phyloP scores from a whole-genome alignment of 1,140 invertebrate genomes.

The Prorops nasuta region DNA sequence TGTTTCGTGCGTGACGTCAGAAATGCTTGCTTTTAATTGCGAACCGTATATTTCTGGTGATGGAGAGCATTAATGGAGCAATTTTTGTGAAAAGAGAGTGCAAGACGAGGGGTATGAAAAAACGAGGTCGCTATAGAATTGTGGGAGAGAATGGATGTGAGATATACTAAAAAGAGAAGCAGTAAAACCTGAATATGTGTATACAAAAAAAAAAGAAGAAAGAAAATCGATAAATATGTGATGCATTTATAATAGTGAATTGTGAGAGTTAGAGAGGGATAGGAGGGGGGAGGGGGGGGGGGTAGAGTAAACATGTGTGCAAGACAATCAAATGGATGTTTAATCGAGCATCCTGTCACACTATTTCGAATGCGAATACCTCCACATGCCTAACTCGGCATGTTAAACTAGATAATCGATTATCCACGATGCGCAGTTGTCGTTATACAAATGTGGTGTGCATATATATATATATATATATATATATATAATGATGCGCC shows the following conservation, averaged over 20 bases:
- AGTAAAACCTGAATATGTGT: no score
- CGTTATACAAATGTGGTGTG: no score
- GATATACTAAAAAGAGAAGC: not conserved
- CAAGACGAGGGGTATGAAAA: not conserved
- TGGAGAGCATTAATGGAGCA: conserved; percentile 16
- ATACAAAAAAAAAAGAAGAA: no score
- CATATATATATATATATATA: conserved; percentile 4
- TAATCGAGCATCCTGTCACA: conserved; percentile 28
- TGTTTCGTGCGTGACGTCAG: conserved; percentile 5
- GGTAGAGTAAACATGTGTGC: conserved; percentile 5
- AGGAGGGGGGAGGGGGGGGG: not conserved
- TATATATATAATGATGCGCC: no score
- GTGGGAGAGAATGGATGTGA: not conserved
- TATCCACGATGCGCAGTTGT: no score
- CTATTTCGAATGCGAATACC: conserved; percentile 24
- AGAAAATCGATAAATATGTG: no score
- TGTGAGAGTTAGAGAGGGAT: conserved; percentile 5
- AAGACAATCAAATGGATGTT: conserved; percentile 20
- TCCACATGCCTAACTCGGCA: conserved; percentile 33
- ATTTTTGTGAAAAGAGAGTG: no score
- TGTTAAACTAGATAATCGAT: conserved; percentile 26
- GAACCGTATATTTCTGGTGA: conserved; percentile 8
- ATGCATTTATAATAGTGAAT: no score
- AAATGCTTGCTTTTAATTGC: conserved; percentile 20
- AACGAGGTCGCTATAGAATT: not conserved